Evolutionary conservation across 2,888 invertebrate species (phyloP).

Genomic region (Gastracanthus pulcherrimus): DNA sequence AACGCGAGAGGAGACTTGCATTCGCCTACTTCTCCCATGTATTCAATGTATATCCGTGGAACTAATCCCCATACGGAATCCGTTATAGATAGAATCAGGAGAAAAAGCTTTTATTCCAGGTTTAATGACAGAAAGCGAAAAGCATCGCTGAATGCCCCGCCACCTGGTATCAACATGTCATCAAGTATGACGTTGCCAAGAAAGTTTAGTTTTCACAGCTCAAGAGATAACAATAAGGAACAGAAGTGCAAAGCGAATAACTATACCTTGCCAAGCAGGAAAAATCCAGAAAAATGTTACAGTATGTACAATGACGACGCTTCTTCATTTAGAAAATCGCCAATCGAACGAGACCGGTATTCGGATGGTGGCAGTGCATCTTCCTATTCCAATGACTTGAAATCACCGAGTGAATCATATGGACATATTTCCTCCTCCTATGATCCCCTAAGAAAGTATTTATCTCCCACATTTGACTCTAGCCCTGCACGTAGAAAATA

Average conservation of each 20-base stretch:
- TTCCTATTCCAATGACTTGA: conserved; percentile 63
- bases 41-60: conserved; percentile 64
- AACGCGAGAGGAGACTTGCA: conserved; percentile 70
- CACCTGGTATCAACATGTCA: conserved; percentile 39
- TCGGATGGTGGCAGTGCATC: conserved; percentile 64
- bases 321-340: conserved; percentile 64
- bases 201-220: conserved; percentile 74
- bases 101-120: conserved; percentile 93
- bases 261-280: conserved; percentile 54
- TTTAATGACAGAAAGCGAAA: conserved; percentile 92
- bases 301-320: conserved; percentile 67
- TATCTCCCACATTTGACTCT: conserved; percentile 68
- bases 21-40: conserved; percentile 78
- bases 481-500: conserved; percentile 63
- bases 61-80: conserved; percentile 80
- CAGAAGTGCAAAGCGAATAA: conserved; percentile 45
- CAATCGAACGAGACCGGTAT: conserved; percentile 67
- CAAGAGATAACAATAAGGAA: conserved; percentile 59
- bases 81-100: conserved; percentile 90
- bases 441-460: conserved; percentile 69
- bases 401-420: conserved; percentile 63
- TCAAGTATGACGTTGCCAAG: conserved; percentile 75
- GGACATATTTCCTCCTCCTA: conserved; percentile 62
- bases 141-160: conserved; percentile 78
- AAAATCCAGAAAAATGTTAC: conserved; percentile 66